Base-by-base conservation (phyloP, 2,797 vertebrate genomes). In the Silurus aristotelis region DNA sequence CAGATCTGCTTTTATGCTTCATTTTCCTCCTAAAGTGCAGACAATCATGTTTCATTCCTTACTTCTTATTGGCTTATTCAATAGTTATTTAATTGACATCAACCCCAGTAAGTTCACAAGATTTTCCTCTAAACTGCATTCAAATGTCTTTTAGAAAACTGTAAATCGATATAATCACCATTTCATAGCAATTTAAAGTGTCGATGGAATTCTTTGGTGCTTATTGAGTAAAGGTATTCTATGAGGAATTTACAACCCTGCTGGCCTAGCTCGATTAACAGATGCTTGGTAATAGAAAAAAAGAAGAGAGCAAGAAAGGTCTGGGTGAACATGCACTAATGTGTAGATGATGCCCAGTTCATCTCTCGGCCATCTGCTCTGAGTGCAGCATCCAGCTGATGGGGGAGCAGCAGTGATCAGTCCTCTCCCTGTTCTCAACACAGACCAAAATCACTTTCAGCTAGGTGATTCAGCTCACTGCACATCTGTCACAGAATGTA, bases 331-430 rank as follows among this genome's bases (percentile, higher is more conserved):
- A 83, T 77, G 80, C n/a, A n/a, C 80, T 63, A 61, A 77, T 82
- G 60, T 86, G 80, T 68, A 25, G 38, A 76, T 46, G 12, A 12
- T 82, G 70, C 48, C 79, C 72, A 55, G 52, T 56, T 78, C 19
- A 83, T 27, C 19, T 55, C 55, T 56, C 2, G 9, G 70, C 85
- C 80, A 83, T 86, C 80, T 86, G 85, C 64, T 83, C 52, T 31
- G 38, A 60, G 64, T 22, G 13, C 22, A 22, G n/a, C 43, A n/a
- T 71, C n/a, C 64, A 77, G 85, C 64, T 83, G 73, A 75, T 55
- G 78, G 60, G 25, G 46, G 56, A 84, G 81, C 8, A 58, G 77
- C 15, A 15, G 60, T 3, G 19, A 66, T 66, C 10, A 17, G 60
- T 12, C 78, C 4, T 25, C 43, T 27, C 31, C 43, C 46, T 80